Percentiles rank a stretch among this genome's conserved stretches.
Evolutionary conservation across 2,888 invertebrate genomes (phyloP).

Genomic region (Brassicogethes aeneus): DNA sequence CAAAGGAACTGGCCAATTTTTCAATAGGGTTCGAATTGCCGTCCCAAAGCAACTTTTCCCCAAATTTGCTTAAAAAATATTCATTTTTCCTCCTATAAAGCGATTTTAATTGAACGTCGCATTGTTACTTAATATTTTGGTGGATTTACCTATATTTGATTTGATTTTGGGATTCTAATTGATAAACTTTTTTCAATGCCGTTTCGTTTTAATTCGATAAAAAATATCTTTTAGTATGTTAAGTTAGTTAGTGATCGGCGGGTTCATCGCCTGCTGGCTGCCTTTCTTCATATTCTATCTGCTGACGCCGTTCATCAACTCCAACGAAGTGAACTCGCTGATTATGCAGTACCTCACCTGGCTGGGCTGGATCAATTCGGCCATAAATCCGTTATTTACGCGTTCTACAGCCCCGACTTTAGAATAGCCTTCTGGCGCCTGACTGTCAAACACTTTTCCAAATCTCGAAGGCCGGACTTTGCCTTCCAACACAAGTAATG

Average conservation of each 20-base stretch:
- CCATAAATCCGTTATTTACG: constrained; percentile 85
- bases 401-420: constrained; percentile 82
- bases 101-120: no score
- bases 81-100: no score
- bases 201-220: no score
- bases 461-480: constrained; percentile 32
- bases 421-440: constrained; percentile 79
- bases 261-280: constrained; percentile 81
- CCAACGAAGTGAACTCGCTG: constrained; percentile 44
- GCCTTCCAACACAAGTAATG: constrained; percentile 37
- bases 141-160: no score
- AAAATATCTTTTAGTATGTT: no score
- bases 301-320: constrained; percentile 66
- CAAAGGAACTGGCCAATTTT: no score
- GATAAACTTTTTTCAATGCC: no score
- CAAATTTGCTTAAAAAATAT: no score
- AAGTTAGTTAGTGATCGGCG: constrained; percentile 80
- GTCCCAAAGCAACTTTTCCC: no score
- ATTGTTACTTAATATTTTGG: no score
- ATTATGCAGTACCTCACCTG: constrained; percentile 72
- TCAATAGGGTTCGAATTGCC: no score
- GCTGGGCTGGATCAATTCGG: constrained; percentile 86
- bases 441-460: constrained; percentile 61
- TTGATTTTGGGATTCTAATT: no score
- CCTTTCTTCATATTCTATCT: constrained; percentile 81